Evolutionary conservation across 2,888 invertebrate species (phyloP), one percentile per base, ranked within the genome.

Genomic region (Ornithoptera priamus): DNA sequence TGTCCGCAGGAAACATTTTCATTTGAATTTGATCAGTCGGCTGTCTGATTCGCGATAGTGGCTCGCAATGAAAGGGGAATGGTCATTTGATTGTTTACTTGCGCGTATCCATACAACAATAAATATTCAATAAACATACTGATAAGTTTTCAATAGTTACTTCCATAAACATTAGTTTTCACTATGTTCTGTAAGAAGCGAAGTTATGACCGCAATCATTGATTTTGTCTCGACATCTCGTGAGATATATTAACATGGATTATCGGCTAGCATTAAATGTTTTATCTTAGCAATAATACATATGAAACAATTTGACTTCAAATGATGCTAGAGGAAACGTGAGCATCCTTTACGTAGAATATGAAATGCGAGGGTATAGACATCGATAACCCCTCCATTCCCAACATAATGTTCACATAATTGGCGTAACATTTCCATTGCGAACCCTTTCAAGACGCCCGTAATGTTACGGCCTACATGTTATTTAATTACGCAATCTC

Each of bases 401-500:
- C 89, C 78, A 80, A 83, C 89, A 90, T 91, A 90, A 91, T 90
- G 89, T 88, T 89, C 90, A 86, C 90, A 91, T 92, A 92, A 92
- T 92, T 92, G 91, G 91, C 92, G 90, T 88, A 89, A 88, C 92
- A 91, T 92, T 91, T 89, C 90, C 87, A 87, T 85, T 87, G 87
- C 84, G 84, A 87, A 91, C 92, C 92, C 91, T 92, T 90, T 91
- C 89, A 90, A 90, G 90, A 87, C 88, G 84, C 84, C 84, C 86
- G 87, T 87, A 86, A 91, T 86, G 88, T 89, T 86, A 88, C 85
- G 84, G 88, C 86, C 88, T 91, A 90, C 90, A 90, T 92, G 89
- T 92, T 92, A 92, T 92, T 92, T 92, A 92, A 92, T 92, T 92
- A 92, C 87, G 83, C 86, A 90, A 90, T 91, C 91, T 88, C 85